Base-by-base conservation (phyloP, 2,797 vertebrate species). In the Gephyroberyx darwinii region DNA sequence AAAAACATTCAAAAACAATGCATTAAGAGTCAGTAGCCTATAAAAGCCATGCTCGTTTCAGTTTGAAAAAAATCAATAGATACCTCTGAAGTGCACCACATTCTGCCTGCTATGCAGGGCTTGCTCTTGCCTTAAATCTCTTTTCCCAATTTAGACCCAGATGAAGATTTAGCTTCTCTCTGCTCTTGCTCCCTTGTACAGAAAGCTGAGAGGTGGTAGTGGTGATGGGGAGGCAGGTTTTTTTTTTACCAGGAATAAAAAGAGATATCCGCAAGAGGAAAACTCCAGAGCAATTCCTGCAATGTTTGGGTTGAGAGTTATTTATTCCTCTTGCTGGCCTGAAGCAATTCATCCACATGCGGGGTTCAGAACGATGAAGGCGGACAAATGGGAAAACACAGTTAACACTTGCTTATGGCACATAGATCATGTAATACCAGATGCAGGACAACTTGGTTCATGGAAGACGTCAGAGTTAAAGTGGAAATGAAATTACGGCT, bases 181-280 rank as follows among this genome's bases (percentile, higher is more conserved):
- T 7, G 1, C 65, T 57, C 35, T 47, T 54, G 17, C 61, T 72
- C 56, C 33, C 65, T 76, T 19, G 53, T 68, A 48, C 8, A 54
- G 30, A 35, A 61, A 67, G 57, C 66, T 64, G 20, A 5, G 5
- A 50, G 57, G 41, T 45, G 55, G 45, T 43, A 51, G 43, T 53
- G 56, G 57, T 61, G 47, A 1, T 6, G 37, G 56, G 45, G 56
- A 6, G 41, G 13, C 14, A 6, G 20, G 35, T 5, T 19, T 6
- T 39, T 67, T 50, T 54, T 43, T 22, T 58, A 63, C 50, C 37
- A 69, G 26, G 10, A 61, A 65, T 68, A n/a, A 68, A 58, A 79
- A 43, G 50, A 60, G 20, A 69, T 61, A 69, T 41, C 58, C 26
- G 33, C 43, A 56, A 14, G 5, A 45, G 31, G 13, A 51, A 4